These are phyloP conservation scores for Myotis vivesi DNA, from an alignment of 2,797 vertebrate species.

Conservation along the genomic window DNA sequence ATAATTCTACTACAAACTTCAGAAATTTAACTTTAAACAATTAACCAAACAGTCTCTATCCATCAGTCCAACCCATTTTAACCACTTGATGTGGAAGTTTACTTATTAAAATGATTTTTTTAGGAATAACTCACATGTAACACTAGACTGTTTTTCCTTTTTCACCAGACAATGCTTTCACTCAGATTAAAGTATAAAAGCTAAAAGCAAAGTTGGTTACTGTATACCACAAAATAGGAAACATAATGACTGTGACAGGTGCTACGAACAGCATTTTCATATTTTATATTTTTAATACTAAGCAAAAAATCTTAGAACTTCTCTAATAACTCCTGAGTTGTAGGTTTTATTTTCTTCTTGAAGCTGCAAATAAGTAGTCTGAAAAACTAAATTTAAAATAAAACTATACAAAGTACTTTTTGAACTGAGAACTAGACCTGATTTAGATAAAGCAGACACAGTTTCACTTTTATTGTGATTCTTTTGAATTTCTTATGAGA, in stretches of 20 bases:
- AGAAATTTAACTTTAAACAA: slow-evolving; percentile 27
- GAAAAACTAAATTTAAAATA: slow-evolving; percentile 64
- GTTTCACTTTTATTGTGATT: slow-evolving; percentile 61
- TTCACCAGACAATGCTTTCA: slow-evolving; percentile 5
- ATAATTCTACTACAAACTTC: not conserved
- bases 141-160: not conserved
- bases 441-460: slow-evolving; percentile 67
- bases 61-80: not conserved
- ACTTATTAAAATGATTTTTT: slow-evolving; percentile 35
- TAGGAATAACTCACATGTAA: not conserved
- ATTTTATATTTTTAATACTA: not conserved
- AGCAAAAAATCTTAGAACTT: slow-evolving; percentile 34
- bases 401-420: slow-evolving; percentile 47
- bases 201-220: slow-evolving; percentile 4
- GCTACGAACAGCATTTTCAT: slow-evolving; percentile 28
- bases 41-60: slow-evolving; percentile 30
- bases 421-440: slow-evolving; percentile 59
- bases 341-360: slow-evolving; percentile 27
- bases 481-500: slow-evolving; percentile 63
- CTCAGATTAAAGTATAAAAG: slow-evolving; percentile 36
- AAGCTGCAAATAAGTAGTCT: slow-evolving; percentile 17
- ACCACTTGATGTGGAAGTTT: not conserved
- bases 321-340: slow-evolving; percentile 59
- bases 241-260: not conserved
- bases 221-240: slow-evolving; percentile 22